Evolutionary conservation across 2,888 invertebrate species (phyloP), one percentile per base, ranked within the genome.

Genomic region (Plagiodera versicolora): DNA sequence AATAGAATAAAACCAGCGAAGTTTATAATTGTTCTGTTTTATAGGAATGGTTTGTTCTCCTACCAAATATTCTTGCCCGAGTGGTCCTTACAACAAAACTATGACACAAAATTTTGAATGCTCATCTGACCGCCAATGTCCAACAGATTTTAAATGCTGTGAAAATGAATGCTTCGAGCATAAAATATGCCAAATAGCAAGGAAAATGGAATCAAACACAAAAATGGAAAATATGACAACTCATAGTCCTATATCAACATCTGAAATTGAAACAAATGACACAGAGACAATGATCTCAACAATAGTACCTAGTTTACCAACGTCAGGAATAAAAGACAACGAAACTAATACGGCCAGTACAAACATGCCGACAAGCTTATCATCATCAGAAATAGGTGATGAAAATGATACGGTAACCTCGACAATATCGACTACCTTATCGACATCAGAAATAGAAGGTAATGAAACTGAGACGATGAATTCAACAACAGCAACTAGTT

Each of bases 101-200:
- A 18, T 58, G 44, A 67, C 61, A 5, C 24, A 32, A 20, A 18
- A 48, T n/a, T 65, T 64, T 18, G 63, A 67, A 56, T 68, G 67
- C n/a, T 49, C 45, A 5, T 19, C 32, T 14, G 69, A 69, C 50
- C 60, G 60, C 32, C 67, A 68, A 44, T 69, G 69, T 51, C 58
- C 56, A 10, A 64, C 56, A 35, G 48, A 18, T 50, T 64, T 58
- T 19, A 69, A 64, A 58, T 69, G 69, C 58, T 69, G 69, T 48
- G 20, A 56, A 16, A 50, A 51, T 47, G 48, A 45, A 20, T 69
- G 69, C 47, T 67, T 63, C 18, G 14, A 47, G 47, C 67, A 67
- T 47, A 65, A 58, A 56, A 50, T 67, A 24, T 67, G 67, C 24
- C 64, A 67, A 49, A 56, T 57, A 20, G 52, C 55, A 18, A 39